Evolutionary conservation across 2,888 invertebrate genomes (phyloP), one percentile per base, ranked within the genome.

Genomic region (Lithodes maja): DNA sequence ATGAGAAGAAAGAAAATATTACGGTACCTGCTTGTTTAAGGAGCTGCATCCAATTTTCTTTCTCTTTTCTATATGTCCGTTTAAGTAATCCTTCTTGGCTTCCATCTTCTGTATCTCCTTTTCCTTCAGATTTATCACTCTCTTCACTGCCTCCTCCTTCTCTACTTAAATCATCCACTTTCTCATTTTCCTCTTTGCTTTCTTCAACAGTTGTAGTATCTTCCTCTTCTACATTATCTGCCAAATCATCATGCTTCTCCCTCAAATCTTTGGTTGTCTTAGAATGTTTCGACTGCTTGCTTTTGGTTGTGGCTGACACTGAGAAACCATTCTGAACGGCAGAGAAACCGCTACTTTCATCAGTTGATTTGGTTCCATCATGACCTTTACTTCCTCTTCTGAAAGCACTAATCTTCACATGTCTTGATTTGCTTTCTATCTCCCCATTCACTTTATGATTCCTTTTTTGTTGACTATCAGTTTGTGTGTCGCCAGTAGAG

Each of bases 11-110:
- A 33, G 33, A 33, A 33, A 33, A 33, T 33, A 33, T 54, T 1
- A 85, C 15, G 15, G 1, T 77, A 87, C 87, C 87, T 84, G 87
- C 74, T 55, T 88, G 83, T 71, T 84, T 61, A 49, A 88, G n/a
- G 5, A 88, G 71, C 7, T 54, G 71, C n/a, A 69, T 79, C 87
- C 87, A 84, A 7, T 84, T 84, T 9, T 88, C 83, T 52, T 88
- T 84, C 61, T 88, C 87, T 55, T 71, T 83, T 74, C 55, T 84
- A 15, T 71, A 79, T 1, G 86, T 75, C n/a, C 54, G 7, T 33
- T 54, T 71, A 69, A 84, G 50, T 3, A 74, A 61, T 78, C 84
- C 71, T 68, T 85, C 79, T 82, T 68, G 12, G 9, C 15, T 68
- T 50, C 50, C 50, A 33, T 52, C 15, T 77, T 77, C 77, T 50